Evolutionary conservation across 2,888 invertebrate species (phyloP).

Genomic region (Seira musarum): DNA sequence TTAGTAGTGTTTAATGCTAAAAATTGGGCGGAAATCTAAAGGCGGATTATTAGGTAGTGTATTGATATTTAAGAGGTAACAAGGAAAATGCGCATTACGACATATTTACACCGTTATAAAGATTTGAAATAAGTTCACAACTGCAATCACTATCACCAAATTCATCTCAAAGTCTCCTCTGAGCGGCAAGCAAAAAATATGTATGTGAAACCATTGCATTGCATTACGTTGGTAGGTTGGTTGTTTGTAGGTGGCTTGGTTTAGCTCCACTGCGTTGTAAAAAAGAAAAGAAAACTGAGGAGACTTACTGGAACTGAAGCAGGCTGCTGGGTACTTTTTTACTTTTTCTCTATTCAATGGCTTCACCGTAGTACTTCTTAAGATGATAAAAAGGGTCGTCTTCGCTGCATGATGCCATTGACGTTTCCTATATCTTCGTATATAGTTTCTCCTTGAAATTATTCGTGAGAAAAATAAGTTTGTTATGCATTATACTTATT

Average conservation of each 20-base stretch:
- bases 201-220: too few species aligned
- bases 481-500: not conserved
- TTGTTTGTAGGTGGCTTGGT: too few species aligned
- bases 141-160: not conserved
- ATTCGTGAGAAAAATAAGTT: not conserved
- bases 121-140: not conserved
- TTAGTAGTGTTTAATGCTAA: too few species aligned
- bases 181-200: too few species aligned
- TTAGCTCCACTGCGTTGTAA: not conserved
- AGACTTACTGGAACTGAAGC: too few species aligned
- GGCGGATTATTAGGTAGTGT: not conserved
- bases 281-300: conserved; percentile 19
- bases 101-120: not conserved
- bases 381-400: conserved; percentile 7
- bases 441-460: not conserved
- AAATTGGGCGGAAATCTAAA: too few species aligned
- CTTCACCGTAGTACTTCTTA: not conserved
- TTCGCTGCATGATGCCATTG: not conserved
- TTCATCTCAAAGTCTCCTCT: not conserved
- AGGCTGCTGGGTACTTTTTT: not conserved
- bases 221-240: too few species aligned
- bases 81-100: not conserved
- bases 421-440: not conserved
- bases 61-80: not conserved
- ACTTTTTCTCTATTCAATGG: not conserved